Base-by-base conservation (phyloP, 2,888 invertebrate species). In the Acanthoscelides obtectus region DNA sequence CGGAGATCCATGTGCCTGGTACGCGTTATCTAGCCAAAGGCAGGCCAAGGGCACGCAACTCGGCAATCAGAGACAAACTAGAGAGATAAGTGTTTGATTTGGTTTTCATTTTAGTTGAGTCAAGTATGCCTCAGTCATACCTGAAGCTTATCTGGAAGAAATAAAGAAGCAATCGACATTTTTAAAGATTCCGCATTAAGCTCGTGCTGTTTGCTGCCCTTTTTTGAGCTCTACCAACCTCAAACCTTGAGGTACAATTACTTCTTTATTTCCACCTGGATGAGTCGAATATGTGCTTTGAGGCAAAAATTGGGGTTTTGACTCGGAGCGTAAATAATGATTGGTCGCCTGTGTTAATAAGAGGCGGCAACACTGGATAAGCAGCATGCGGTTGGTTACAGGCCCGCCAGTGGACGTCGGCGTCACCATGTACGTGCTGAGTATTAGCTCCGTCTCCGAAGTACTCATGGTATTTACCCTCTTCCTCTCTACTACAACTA, bases 361-460 rank as follows among this genome's bases (percentile, higher is more conserved):
- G 68, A 63, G 20, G 45, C 27, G 45, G 45, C 5, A 45, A 75
- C 75, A 74, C 75, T 76, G 75, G 75, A 75, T 75, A 76, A 75
- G 75, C 75, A 76, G 73, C 76, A 83, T 82, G 81, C 81, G 80
- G 75, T 79, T 95, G 80, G 74, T 79, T 95, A 87, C 93, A 96
- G 96, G 95, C 92, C 94, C 94, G 88, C 96, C 97, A 86, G 97
- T 97, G 89, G 96, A 95, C 88, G 96, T 97, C 88, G 96, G 96
- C 88, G 96, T 97, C 89, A 96, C 97, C 89, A 96, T 97, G 94
- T 96, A 96, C 91, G 96, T 97, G 89, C 94, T 96, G 89, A 95
- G 95, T 90, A 97, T 97, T 92, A 95, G 96, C 91, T 96, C 96
- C 88, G 95, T 97, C 89, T 96, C 96, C 89, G 97, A 97, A 92